A percentile compares a stretch with the other conserved stretches of the same genome.
Evolutionary conservation across 1,140 invertebrate genomes (phyloP).

Genomic region (Coenobita brevimanus): DNA sequence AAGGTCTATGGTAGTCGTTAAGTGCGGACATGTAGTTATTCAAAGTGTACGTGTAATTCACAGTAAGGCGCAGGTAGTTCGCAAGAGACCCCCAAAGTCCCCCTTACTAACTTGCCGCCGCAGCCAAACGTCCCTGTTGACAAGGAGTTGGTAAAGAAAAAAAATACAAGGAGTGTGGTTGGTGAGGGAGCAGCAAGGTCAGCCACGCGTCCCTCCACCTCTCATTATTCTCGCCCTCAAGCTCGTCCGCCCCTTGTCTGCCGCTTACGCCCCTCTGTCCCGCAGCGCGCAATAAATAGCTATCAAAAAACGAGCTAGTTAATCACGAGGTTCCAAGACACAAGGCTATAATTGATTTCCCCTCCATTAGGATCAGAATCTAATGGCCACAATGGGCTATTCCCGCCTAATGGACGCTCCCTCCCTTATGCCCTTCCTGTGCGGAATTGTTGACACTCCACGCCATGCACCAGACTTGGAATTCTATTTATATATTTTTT

Average conservation of each 20-base stretch:
- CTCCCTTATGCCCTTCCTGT: conserved; percentile 45
- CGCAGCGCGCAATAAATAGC: conserved; percentile 50
- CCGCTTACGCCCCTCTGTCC: conserved; percentile 42
- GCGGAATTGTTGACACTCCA: conserved; percentile 48
- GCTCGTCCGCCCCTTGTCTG: conserved; percentile 36
- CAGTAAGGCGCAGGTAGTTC: no score
- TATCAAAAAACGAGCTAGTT: conserved; percentile 63
- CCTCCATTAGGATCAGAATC: conserved; percentile 64
- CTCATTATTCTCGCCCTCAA: conserved; percentile 55
- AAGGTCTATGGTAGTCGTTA: no score
- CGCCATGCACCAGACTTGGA: conserved; percentile 53
- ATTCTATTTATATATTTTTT: conserved; percentile 49
- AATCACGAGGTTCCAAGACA: conserved; percentile 62
- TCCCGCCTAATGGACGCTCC: conserved; percentile 50
- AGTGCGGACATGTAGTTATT: no score
- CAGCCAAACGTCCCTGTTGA: conserved; percentile 58
- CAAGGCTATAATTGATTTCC: conserved; percentile 61
- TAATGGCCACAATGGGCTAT: conserved; percentile 54
- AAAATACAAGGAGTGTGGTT: no score
- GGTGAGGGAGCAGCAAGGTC: conserved; percentile 16
- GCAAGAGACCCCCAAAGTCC: no score
- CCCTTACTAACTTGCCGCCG: no score
- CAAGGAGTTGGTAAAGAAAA: conserved; percentile 29
- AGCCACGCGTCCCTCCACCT: neutral
- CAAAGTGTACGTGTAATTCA: no score